Conservation (phyloP, 2,888 invertebrate species). For the Poecilus cupreus region DNA sequence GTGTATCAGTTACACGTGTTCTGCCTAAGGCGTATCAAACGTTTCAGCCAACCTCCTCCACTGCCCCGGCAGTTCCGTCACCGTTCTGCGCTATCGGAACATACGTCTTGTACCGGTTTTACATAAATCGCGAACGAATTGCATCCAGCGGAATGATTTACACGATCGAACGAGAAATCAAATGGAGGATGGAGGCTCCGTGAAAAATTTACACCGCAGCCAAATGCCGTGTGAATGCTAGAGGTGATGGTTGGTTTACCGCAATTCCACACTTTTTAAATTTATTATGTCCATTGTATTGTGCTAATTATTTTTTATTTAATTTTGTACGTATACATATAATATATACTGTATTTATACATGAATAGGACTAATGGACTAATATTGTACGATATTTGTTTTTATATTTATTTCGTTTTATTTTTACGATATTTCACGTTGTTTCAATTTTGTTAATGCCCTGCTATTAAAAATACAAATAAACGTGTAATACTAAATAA, state of each 20-base stretch:
- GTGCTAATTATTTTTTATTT: no score
- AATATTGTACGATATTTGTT: no score
- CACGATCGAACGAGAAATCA: slow-evolving; percentile 22
- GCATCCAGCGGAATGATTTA: slow-evolving; percentile 46
- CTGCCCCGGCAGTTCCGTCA: background rate
- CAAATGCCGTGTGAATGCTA: background rate
- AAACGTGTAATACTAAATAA: no score
- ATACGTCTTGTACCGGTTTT: slow-evolving; percentile 47
- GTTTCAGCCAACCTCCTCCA: background rate
- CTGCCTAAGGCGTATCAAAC: background rate
- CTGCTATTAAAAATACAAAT: no score
- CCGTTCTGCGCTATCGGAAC: background rate
- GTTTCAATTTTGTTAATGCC: no score
- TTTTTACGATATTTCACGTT: no score
- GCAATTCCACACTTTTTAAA: no score
- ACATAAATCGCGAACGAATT: slow-evolving; percentile 48
- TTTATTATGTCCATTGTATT: no score
- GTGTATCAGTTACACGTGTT: slow-evolving; percentile 16
- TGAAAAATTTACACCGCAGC: slow-evolving; percentile 17
- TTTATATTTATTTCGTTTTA: no score
- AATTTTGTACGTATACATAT: no score
- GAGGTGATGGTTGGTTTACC: background rate
- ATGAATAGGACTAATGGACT: no score
- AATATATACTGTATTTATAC: no score
- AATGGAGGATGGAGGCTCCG: background rate